phyloP scores from a whole-genome alignment of 92 coral and sea anemone genomes.

The Anthopleura xanthogrammica region DNA sequence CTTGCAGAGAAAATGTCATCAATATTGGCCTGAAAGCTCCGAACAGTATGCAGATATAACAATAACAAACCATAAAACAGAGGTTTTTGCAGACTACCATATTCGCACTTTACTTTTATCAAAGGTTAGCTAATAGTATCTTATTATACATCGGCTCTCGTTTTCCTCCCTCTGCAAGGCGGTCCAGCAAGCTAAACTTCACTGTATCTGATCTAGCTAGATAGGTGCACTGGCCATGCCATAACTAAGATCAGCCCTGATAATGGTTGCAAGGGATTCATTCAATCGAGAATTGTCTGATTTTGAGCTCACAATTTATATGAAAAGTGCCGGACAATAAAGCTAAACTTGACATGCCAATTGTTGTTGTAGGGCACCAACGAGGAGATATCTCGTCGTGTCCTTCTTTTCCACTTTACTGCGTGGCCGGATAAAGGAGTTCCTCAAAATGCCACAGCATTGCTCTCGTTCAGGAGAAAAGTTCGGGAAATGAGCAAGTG shows the following conservation, averaged over 20 bases:
- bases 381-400: slow-evolving; percentile 19
- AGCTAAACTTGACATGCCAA: neutral
- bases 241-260: too few relatives aligned
- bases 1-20: neutral
- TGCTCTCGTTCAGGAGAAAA: slow-evolving; percentile 31
- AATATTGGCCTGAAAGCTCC: slow-evolving; percentile 27
- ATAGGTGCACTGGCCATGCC: neutral
- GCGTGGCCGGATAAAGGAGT: slow-evolving; percentile 71
- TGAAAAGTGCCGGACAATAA: neutral
- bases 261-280: too few relatives aligned
- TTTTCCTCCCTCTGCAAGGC: neutral
- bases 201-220: too few relatives aligned
- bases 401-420: slow-evolving; percentile 45
- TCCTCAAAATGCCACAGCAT: slow-evolving; percentile 40
- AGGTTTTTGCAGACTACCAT: neutral
- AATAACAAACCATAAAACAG: slow-evolving; percentile 10
- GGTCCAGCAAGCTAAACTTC: too few relatives aligned
- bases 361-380: neutral
- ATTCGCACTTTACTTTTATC: slow-evolving; percentile 14
- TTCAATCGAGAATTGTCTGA: too few relatives aligned
- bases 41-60: slow-evolving; percentile 38
- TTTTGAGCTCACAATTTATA: too few relatives aligned
- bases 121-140: neutral
- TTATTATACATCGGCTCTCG: neutral
- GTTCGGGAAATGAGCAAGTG: slow-evolving; percentile 17